Evolutionary conservation across 2,113 vertebrate species (phyloP), one percentile per base, ranked within the genome.

Genomic region (Colistium nudipinnis): DNA sequence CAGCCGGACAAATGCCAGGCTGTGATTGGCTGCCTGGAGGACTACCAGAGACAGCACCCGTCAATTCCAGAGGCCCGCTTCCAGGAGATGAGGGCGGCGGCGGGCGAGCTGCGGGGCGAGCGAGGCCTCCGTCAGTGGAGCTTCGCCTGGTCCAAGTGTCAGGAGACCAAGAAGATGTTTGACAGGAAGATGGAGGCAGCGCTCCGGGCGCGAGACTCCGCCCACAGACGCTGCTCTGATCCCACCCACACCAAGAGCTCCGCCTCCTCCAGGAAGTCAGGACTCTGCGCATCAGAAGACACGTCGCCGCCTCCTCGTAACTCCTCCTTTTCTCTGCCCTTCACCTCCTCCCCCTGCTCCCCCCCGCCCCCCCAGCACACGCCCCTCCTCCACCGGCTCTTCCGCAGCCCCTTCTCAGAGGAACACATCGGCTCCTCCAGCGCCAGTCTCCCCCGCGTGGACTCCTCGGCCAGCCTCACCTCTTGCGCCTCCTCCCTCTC

Each of bases 161-260:
- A 83, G 55, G 88, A 90, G 62, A 78, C 87, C 16, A 66, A 62
- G 47, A 76, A 31, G 45, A 74, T 73, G 70, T 80, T 85, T 1
- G 83, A 85, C 55, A 62, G 74, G 61, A 90, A 89, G 76, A 83
- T 86, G 81, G 87, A 88, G 64, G 70, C 31, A 0, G 88, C 77
- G 0, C 14, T 80, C 0, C 13, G 60, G 64, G 76, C 62, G 0
- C 51, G 75, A 13, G 80, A 78, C 67, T 83, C 81, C 2, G 14
- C 76, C 72, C 74, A 84, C 9, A 30, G 72, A 1, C 49, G 41
- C 0, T 49, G 74, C 56, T 82, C 81, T 0, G 69, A 77, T 74
- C 80, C 85, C 2, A 1, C 16, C n/a, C 9, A 22, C 35, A 84
- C 61, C 43, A 69, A 43, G 19, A 66, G 66, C 60, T 76, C 86